Evolutionary conservation across 2,888 invertebrate species (phyloP).

Genomic region (Neoaliturus tenellus): DNA sequence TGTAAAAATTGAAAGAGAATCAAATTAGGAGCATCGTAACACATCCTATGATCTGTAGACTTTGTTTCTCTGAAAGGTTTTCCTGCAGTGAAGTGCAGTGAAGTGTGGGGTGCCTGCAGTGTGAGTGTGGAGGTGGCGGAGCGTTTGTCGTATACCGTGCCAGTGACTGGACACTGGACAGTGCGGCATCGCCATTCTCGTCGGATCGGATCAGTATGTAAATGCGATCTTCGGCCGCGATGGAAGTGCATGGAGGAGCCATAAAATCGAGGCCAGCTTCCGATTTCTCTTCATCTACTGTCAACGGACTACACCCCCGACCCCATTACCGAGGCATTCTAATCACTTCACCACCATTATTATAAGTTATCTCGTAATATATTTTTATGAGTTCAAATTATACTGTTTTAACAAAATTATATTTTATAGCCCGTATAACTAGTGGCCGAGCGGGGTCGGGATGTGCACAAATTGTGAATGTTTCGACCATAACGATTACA

Average conservation of each 20-base stretch:
- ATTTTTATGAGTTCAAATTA: slow-evolving; percentile 62
- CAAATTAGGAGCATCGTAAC: too few relatives aligned
- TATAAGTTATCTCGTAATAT: slow-evolving; percentile 58
- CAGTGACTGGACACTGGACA: background rate
- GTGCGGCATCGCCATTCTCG: background rate
- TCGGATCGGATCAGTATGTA: slow-evolving; percentile 17
- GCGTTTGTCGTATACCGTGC: background rate
- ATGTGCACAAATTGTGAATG: slow-evolving; percentile 58
- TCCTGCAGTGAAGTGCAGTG: too few relatives aligned
- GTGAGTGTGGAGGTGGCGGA: too few relatives aligned
- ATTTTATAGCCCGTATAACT: slow-evolving; percentile 57
- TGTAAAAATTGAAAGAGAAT: too few relatives aligned
- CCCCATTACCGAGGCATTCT: slow-evolving; percentile 32
- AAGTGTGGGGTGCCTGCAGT: too few relatives aligned
- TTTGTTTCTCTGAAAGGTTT: too few relatives aligned
- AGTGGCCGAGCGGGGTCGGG: slow-evolving; percentile 34
- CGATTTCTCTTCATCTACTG: slow-evolving; percentile 37
- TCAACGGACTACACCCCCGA: slow-evolving; percentile 42
- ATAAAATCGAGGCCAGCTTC: slow-evolving; percentile 27
- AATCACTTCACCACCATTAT: slow-evolving; percentile 46
- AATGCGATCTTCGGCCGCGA: slow-evolving; percentile 17
- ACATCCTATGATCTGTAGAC: too few relatives aligned
- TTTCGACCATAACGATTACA: slow-evolving; percentile 57
- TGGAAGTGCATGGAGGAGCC: slow-evolving; percentile 9
- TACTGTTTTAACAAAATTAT: slow-evolving; percentile 61